phyloP scores from a whole-genome alignment of 2,797 vertebrate genomes.

The Hapalemur alaotrensis region DNA sequence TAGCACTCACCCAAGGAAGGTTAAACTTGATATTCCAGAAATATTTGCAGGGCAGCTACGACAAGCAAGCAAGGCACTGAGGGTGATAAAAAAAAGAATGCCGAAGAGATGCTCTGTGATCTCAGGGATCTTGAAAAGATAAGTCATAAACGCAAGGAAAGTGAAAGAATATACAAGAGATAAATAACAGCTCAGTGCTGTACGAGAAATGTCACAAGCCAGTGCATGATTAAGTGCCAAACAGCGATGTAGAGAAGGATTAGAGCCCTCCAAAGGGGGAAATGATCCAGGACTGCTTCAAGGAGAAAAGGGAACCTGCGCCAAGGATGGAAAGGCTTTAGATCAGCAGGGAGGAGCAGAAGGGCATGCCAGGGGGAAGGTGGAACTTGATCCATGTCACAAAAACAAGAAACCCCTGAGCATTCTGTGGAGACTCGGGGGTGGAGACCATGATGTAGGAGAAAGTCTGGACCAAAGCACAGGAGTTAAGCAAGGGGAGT shows the following conservation, averaged over 20 bases:
- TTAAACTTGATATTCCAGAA: constrained; percentile 5
- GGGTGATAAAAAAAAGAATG: background rate
- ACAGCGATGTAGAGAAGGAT: background rate
- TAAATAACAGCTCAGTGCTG: background rate
- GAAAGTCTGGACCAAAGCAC: background rate
- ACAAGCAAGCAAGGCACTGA: background rate
- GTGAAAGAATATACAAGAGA: background rate
- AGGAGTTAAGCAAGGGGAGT: background rate
- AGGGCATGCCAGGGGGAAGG: background rate
- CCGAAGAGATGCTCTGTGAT: background rate
- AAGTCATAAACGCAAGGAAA: background rate
- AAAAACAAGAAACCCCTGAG: background rate
- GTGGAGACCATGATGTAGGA: background rate
- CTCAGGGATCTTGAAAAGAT: background rate
- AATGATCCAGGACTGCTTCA: background rate
- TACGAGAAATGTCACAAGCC: background rate
- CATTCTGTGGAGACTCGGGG: too few species aligned
- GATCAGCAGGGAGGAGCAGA: background rate
- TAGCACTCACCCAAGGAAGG: background rate
- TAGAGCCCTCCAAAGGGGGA: background rate
- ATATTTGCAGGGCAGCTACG: background rate
- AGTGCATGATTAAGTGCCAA: background rate
- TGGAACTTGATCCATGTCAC: background rate
- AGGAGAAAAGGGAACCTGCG: background rate
- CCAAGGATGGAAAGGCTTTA: background rate